Percentiles rank a stretch among this genome's conserved stretches.
Conservation (phyloP, 2,113 vertebrate genomes). For the Ceyx melanurus region DNA sequence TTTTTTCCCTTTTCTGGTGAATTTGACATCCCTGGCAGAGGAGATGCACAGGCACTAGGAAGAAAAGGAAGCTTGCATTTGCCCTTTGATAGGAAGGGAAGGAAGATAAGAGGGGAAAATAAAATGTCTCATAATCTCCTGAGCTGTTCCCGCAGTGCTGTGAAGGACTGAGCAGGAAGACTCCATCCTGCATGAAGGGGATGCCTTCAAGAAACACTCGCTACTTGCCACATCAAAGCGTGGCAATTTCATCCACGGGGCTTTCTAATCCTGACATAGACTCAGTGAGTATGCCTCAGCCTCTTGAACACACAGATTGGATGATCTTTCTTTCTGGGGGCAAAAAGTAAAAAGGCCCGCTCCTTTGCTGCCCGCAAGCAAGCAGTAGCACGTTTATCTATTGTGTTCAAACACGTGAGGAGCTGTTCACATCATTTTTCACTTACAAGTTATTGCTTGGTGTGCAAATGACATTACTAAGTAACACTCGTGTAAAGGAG, state of each 20-base stretch:
- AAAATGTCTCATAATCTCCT: fast-evolving
- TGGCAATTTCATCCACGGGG: no score
- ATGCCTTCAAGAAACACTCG: fast-evolving
- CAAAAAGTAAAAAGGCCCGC: no score
- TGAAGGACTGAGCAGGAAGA: not conserved
- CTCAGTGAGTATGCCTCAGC: fast-evolving
- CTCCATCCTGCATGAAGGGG: fast-evolving
- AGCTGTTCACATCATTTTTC: fast-evolving
- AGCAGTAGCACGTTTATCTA: not conserved
- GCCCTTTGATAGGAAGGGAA: not conserved
- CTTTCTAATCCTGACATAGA: not conserved
- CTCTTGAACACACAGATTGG: not conserved
- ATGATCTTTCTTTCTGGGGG: no score
- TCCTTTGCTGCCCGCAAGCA: fast-evolving
- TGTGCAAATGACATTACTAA: not conserved
- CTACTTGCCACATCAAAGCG: fast-evolving
- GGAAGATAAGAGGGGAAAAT: not conserved
- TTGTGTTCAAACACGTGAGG: fast-evolving
- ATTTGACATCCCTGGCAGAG: not conserved
- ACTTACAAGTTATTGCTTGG: not conserved
- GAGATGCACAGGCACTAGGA: not conserved
- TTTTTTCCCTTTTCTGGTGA: not conserved
- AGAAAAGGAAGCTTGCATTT: not conserved
- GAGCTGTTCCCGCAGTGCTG: no score
- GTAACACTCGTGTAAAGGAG: fast-evolving